Evolutionary conservation across 2,113 vertebrate species (phyloP).

Genomic region (Scortum barcoo): DNA sequence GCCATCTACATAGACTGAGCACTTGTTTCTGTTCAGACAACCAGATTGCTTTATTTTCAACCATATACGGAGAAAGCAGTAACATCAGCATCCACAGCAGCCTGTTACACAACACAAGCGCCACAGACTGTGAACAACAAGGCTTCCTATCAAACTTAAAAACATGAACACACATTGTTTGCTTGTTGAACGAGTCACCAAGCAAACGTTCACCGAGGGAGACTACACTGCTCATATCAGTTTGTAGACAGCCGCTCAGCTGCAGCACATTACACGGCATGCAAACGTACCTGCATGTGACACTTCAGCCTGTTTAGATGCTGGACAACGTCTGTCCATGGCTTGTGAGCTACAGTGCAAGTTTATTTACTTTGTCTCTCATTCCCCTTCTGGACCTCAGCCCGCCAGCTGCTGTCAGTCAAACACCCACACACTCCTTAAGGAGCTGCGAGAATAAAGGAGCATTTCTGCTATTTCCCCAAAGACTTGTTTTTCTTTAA

Average conservation of each 20-base stretch:
- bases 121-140: neutral
- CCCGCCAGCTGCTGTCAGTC: slow-evolving; percentile 2
- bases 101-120: too few relatives aligned
- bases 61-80: neutral
- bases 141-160: too few relatives aligned
- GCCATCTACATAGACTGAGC: neutral
- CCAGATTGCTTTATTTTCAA: neutral
- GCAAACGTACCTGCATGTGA: neutral
- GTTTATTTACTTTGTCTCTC: neutral
- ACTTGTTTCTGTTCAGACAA: neutral
- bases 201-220: neutral
- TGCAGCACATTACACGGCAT: neutral
- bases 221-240: neutral
- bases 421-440: neutral
- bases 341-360: neutral
- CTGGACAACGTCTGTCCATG: neutral
- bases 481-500: neutral
- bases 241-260: neutral
- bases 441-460: neutral
- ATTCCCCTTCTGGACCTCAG: neutral
- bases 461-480: neutral
- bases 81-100: neutral
- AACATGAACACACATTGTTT: neutral
- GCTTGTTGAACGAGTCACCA: neutral
- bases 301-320: neutral